Evolutionary conservation across 2,888 invertebrate genomes (phyloP).

Genomic region (Kryphioiulus occultus): DNA sequence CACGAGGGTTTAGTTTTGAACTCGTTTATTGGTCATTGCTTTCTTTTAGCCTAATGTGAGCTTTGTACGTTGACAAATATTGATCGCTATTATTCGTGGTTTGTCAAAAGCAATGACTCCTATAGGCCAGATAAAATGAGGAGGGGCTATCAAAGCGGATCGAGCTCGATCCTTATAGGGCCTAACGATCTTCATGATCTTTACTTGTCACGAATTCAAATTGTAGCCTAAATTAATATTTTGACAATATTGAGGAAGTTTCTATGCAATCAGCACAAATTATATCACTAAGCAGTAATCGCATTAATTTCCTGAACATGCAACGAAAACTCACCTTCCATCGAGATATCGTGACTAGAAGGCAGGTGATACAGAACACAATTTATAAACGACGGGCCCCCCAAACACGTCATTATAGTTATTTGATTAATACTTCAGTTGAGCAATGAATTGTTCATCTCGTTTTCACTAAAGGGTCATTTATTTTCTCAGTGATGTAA

Average conservation of each 20-base stretch:
- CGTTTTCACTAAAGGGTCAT: neutral
- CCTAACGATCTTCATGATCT: neutral
- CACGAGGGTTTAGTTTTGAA: neutral
- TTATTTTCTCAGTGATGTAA: neutral
- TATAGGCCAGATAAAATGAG: neutral
- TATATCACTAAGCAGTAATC: neutral
- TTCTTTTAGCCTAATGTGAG: neutral
- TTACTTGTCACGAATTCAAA: conserved; percentile 1
- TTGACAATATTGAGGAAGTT: neutral
- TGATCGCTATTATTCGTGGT: neutral
- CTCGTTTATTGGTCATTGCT: neutral
- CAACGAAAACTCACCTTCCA: neutral
- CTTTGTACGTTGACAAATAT: conserved; percentile 9
- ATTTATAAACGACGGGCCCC: neutral
- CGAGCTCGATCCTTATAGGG: neutral
- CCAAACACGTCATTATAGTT: neutral
- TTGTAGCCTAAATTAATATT: conserved; percentile 1
- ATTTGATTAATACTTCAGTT: conserved; percentile 1
- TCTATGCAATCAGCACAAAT: neutral
- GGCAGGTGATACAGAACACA: neutral
- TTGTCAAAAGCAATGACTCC: neutral
- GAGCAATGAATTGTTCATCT: neutral
- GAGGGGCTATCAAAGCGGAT: neutral
- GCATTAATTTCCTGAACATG: conserved; percentile 12
- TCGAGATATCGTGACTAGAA: neutral